Evolutionary conservation across 2,888 invertebrate species (phyloP).

Genomic region (Polylopha cassiicola): DNA sequence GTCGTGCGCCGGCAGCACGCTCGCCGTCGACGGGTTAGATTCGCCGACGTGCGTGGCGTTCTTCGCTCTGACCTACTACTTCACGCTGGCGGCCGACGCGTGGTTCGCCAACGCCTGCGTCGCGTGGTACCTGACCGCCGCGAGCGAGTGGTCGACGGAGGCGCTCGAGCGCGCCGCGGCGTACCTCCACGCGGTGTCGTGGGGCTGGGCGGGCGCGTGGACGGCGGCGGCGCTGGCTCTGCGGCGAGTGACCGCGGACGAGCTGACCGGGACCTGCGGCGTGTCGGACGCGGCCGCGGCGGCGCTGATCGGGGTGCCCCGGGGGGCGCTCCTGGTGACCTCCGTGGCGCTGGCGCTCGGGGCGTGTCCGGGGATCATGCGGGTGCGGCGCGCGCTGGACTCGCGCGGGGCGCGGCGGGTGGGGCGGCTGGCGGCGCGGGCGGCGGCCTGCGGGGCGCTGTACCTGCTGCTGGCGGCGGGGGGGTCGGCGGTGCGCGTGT

Average conservation of each 20-base stretch:
- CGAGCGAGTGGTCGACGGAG: conserved; percentile 95
- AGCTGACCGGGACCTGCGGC: conserved; percentile 90
- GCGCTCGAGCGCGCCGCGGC: conserved; percentile 91
- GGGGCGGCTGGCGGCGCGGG: conserved; percentile 83
- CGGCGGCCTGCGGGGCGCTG: conserved; percentile 86
- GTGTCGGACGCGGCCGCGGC: conserved; percentile 79
- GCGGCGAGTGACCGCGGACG: conserved; percentile 86
- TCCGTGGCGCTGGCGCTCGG: conserved; percentile 84
- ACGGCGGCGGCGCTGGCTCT: conserved; percentile 89
- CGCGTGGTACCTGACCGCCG: conserved; percentile 93
- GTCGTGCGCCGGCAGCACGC: conserved; percentile 53
- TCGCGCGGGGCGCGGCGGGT: conserved; percentile 81
- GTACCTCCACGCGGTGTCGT: conserved; percentile 90
- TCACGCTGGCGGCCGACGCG: conserved; percentile 86
- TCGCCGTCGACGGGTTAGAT: conserved; percentile 69
- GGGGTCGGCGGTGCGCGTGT: conserved; percentile 83
- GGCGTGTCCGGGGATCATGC: conserved; percentile 86
- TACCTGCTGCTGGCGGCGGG: conserved; percentile 85
- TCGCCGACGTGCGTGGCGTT: conserved; percentile 82
- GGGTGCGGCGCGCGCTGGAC: conserved; percentile 80
- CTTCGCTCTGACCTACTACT: conserved; percentile 86
- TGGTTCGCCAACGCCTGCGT: conserved; percentile 94
- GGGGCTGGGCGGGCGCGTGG: conserved; percentile 91
- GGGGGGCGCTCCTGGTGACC: conserved; percentile 79
- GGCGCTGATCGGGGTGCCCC: conserved; percentile 79